Percentiles rank a stretch among this genome's conserved stretches.
Conservation (phyloP, 2,113 vertebrate genomes). For the Cyprinodon tularosa region DNA sequence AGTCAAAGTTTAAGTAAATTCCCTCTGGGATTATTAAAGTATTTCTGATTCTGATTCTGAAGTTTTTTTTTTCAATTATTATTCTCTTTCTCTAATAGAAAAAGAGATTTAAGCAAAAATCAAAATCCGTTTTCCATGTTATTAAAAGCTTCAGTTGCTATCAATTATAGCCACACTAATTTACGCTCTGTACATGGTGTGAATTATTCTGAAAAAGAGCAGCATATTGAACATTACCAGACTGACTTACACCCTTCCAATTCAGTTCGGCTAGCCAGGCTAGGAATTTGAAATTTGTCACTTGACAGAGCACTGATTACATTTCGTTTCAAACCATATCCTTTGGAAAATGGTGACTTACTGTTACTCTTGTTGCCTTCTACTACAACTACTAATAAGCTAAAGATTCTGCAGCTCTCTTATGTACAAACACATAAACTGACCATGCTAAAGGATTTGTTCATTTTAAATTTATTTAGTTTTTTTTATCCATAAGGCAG, state of each 20-base stretch:
- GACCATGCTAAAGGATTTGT: neutral
- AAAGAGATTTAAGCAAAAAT: neutral
- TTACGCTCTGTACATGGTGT: too few relatives aligned
- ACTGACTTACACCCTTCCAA: too few relatives aligned
- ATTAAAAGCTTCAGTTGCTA: neutral
- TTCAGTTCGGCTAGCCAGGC: too few relatives aligned
- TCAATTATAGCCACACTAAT: neutral
- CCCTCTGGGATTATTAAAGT: too few relatives aligned
- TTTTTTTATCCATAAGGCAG: neutral
- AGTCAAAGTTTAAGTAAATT: neutral
- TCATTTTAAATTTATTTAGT: neutral
- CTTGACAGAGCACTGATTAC: too few relatives aligned
- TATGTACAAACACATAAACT: too few relatives aligned
- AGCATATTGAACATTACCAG: too few relatives aligned
- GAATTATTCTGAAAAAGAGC: too few relatives aligned
- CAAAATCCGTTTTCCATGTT: neutral
- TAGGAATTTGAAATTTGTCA: neutral
- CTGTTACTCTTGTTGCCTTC: neutral
- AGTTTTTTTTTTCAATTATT: too few relatives aligned
- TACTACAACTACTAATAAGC: neutral
- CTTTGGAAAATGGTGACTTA: neutral
- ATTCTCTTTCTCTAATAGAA: too few relatives aligned
- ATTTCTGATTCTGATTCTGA: too few relatives aligned
- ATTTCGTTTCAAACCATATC: neutral
- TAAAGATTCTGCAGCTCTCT: neutral